Evolutionary conservation across 2,888 invertebrate species (phyloP), one percentile per base, ranked within the genome.

Genomic region (Cacoxenus indagator): DNA sequence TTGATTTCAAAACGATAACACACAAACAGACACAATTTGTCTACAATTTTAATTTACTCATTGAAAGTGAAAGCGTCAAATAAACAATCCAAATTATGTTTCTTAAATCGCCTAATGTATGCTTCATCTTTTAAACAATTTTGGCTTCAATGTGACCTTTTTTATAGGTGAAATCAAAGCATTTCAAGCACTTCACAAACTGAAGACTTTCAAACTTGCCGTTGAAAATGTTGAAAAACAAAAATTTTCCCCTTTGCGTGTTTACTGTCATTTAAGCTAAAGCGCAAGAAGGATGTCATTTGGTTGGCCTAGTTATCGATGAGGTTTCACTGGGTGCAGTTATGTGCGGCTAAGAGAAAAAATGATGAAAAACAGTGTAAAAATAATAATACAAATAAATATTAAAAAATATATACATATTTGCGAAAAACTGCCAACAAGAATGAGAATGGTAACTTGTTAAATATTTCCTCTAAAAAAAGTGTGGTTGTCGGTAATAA

Each of bases 301-400:
- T 19, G 14, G 17, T 27, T 59, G 59, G 5, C 59, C 59, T 59
- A 59, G 59, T 59, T 59, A 59, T 59, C 29, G 59, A 59, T 59
- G 31, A 9, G 4, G 5, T 31, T 22, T 48, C 31, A 54, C 54
- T 64, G 29, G 59, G 59, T n/a, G 17, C 31, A 17, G n/a, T 4
- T 2, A 22, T 31, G 22, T 19, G 31, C 0, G 31, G 37, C 9
- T 19, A 51, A 22, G 22, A 3, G 11, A 0, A 9, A 22, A 51
- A n/a, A 26, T 22, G 9, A 17, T 54, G 14, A 54, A 54, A 54
- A 54, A 26, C 4, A 54, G 14, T 14, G 19, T 54, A 54, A 54
- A 22, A n/a, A 54, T 29, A 48, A 61, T 69, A 48, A 27, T 65
- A 65, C 65, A 51, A 43, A 51, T 22, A 65, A 24, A 66, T 67